Evolutionary conservation across 2,113 vertebrate genomes (phyloP), one percentile per base, ranked within the genome.

Genomic region (Proteles cristata): DNA sequence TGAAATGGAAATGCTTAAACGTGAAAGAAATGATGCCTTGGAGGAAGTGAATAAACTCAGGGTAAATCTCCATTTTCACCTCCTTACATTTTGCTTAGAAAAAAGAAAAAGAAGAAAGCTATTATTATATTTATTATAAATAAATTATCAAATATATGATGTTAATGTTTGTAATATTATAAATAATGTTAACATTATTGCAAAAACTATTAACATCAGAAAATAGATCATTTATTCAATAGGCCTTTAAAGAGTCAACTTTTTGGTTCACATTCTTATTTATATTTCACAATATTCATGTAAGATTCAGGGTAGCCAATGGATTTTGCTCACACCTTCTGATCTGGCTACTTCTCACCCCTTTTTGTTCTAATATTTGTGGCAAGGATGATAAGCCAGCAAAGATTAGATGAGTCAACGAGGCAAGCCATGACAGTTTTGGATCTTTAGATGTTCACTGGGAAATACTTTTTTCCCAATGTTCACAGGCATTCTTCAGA

Each of bases 21-120:
- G 97, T 97, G 99, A 99, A 93, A 99, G 99, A 98, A 99, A 99
- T 82, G 98, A 99, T 79, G 99, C 99, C 93, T 98, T 99, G 95
- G 98, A 98, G 97, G 99, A 99, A 98, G 99, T 99, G 0, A 98
- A 98, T 96, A 98, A 97, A 97, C 98, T 99, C 85, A 99, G 99
- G 99, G 99, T 99, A 98, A 98, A 98, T 35, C 0, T 43, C 83
- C 93, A 61, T 12, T 79, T 98, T 90, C 88, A 31, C 33, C 79
- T 93, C 95, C 43, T 96, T 92, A 4, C 0, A 14, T 81, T 83
- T 92, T 93, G 55, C 91, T 77, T 66, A 50, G 45, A 25, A 58
- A 82, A 80, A 80, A 66, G 26, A 21, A 53, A 65, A 86, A 10
- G 45, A 74, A 86, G 50, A 35, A 88, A 79, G 16, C 35, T 28